Conservation (phyloP, 2,888 invertebrate genomes). For the Abscondita cerata region DNA sequence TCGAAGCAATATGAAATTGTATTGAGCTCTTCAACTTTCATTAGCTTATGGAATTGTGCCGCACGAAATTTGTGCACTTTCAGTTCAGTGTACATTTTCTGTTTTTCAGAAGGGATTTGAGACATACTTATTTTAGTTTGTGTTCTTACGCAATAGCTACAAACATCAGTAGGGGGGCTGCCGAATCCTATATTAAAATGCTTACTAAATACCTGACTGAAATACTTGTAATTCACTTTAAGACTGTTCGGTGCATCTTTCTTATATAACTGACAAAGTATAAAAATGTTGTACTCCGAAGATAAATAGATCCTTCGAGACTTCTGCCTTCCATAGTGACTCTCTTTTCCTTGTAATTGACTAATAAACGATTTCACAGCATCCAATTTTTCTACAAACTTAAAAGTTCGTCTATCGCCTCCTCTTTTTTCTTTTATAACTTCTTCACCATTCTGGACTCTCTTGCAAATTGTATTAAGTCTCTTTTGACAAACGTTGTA, state of each 20-base stretch:
- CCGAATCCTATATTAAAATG: constrained; percentile 33
- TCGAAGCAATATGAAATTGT: constrained; percentile 21
- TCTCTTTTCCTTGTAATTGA: constrained; percentile 8
- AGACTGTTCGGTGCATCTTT: neutral
- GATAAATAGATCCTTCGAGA: constrained; percentile 7
- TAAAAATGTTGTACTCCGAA: neutral
- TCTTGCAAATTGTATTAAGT: no score
- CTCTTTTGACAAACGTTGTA: no score
- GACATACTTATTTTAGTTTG: constrained; percentile 14
- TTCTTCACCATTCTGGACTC: no score
- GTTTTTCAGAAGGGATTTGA: neutral
- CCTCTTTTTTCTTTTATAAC: neutral
- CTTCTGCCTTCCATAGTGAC: constrained; percentile 15
- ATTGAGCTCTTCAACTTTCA: constrained; percentile 18
- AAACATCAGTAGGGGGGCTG: constrained; percentile 23
- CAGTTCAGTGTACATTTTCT: neutral
- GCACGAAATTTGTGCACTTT: constrained; percentile 25
- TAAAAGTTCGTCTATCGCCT: neutral
- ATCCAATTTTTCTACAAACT: neutral
- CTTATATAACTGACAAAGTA: neutral
- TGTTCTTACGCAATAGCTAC: constrained; percentile 25
- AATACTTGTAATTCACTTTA: no score
- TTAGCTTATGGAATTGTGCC: constrained; percentile 22
- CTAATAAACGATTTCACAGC: constrained; percentile 2
- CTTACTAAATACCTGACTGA: constrained; percentile 33